These are phyloP conservation scores for Bufo bufo DNA, from an alignment of 2,113 vertebrate genomes.

Conservation along the genomic window DNA sequence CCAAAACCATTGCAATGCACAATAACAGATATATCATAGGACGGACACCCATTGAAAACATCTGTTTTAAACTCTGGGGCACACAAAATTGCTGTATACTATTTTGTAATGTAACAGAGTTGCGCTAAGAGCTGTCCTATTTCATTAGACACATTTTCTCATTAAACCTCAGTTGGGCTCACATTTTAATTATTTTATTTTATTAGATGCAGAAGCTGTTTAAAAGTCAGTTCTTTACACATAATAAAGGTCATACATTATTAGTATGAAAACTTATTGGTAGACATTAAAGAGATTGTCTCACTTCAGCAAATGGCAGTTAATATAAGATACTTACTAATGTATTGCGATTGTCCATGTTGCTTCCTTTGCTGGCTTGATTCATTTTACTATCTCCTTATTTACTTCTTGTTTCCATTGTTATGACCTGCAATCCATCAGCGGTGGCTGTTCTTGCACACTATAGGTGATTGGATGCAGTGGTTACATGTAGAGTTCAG, in stretches of 20 bases:
- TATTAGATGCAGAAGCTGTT: background rate
- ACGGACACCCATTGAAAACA: slow-evolving; percentile 36
- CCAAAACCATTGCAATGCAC: slow-evolving; percentile 20
- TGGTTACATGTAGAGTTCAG: too few relatives aligned
- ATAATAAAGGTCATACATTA: background rate
- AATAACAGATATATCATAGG: slow-evolving; percentile 31
- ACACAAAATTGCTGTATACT: background rate
- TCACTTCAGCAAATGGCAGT: too few relatives aligned
- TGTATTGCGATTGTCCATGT: too few relatives aligned
- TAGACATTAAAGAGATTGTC: too few relatives aligned
- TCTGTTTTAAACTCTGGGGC: slow-evolving; percentile 23
- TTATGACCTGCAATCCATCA: too few relatives aligned
- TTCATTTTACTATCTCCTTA: too few relatives aligned
- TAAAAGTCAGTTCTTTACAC: background rate
- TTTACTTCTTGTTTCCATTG: too few relatives aligned
- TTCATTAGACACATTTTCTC: background rate
- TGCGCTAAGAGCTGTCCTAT: background rate
- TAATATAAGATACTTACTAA: too few relatives aligned
- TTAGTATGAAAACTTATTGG: too few relatives aligned
- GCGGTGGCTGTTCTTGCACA: too few relatives aligned
- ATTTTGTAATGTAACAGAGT: background rate
- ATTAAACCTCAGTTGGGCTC: background rate
- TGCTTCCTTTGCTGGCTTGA: too few relatives aligned
- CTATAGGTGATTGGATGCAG: too few relatives aligned
- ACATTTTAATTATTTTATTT: background rate